Conservation (phyloP, 2,888 invertebrate genomes). For the Entomobrya proxima region DNA sequence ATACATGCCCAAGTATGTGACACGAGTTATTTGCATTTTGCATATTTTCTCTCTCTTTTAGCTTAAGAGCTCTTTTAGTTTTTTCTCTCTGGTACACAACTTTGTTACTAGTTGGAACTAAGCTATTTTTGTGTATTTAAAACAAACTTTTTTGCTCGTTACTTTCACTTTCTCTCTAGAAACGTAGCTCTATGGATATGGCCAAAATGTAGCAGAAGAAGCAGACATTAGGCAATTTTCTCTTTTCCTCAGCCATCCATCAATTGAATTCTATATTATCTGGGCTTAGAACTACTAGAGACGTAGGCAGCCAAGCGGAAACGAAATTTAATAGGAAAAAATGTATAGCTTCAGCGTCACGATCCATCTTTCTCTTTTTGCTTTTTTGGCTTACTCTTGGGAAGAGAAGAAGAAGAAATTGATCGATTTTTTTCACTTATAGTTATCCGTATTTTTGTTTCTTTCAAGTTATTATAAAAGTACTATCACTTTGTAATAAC, state of each 20-base stretch:
- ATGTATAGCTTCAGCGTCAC: not conserved
- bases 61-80: too few species aligned
- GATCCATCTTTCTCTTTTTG: not conserved
- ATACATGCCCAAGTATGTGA: not conserved
- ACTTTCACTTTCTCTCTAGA: not conserved
- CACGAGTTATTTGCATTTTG: not conserved
- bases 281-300: too few species aligned
- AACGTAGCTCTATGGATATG: too few species aligned
- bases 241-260: not conserved
- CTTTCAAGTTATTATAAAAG: not conserved
- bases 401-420: too few species aligned
- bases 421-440: not conserved
- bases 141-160: not conserved
- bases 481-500: too few species aligned
- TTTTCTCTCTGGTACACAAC: not conserved
- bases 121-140: not conserved
- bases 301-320: not conserved
- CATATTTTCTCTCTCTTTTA: not conserved
- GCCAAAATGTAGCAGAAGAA: too few species aligned
- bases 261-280: not conserved
- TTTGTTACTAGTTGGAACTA: not conserved
- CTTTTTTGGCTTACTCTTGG: not conserved
- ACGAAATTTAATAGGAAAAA: not conserved
- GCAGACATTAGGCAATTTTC: too few species aligned
- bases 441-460: not conserved